Evolutionary conservation across 2,113 vertebrate genomes (phyloP), one percentile per base, ranked within the genome.

Genomic region (Taurulus bubalis): DNA sequence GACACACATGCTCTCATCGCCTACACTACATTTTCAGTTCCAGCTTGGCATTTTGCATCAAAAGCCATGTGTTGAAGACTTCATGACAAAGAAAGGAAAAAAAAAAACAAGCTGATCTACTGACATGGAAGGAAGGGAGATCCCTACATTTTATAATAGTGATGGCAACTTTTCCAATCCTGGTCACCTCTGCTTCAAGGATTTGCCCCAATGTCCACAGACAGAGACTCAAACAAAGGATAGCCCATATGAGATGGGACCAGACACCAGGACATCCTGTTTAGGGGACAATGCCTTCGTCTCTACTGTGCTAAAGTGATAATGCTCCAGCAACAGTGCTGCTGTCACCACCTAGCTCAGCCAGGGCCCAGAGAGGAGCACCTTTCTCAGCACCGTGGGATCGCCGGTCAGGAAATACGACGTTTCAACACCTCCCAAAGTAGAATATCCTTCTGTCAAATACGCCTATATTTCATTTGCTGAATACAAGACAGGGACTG

Each of bases 251-350:
- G 87, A 85, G 89, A 77, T 73, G 68, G 71, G 90, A 85, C 62
- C 85, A 89, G 93, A 93, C 79, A 94, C 91, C 94, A 94, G 94
- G 93, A 95, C 93, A 94, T 95, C 94, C 95, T 95, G 94, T 87
- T 93, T 75, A 75, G 79, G 77, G 79, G 87, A 94, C 91, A 92
- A 93, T 87, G 65, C 82, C 42, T 51, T 56, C 65, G 24, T 34
- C 77, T 56, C 64, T 49, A 16, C 85, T 87, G 77, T 62, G 73
- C 72, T 85, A 81, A 86, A 83, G 88, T 91, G 92, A 87, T 90
- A 92, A 94, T 86, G 36, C 73, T 80, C 68, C 74, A 55, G 38
- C 64, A 87, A 77, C 89, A 85, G 74, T 53, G 78, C n/a, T 47
- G 71, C 91, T 92, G 91, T 93, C 92, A 92, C 70, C 92, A 89